Percentiles rank a stretch among this genome's conserved stretches.
Conservation (phyloP, 2,888 invertebrate species). For the Pristionchus fissidentatus region DNA sequence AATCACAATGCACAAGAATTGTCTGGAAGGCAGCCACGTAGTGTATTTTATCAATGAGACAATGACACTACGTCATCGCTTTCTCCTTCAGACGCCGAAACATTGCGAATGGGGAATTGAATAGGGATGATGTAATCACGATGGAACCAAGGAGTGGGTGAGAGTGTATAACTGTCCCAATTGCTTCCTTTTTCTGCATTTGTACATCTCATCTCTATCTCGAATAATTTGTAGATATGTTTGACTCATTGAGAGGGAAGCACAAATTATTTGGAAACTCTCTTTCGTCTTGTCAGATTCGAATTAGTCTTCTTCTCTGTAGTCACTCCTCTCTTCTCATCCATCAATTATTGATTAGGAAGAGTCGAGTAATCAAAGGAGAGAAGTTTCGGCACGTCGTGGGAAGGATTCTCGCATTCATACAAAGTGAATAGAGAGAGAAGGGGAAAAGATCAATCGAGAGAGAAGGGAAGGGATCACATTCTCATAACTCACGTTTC, state of each 20-base stretch:
- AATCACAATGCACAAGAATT: too few relatives aligned
- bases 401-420: neutral
- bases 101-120: too few relatives aligned
- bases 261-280: neutral
- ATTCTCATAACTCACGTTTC: too few relatives aligned
- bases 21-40: too few relatives aligned
- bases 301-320: slow-evolving; percentile 49
- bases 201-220: too few relatives aligned
- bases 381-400: neutral
- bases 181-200: too few relatives aligned
- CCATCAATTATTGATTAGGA: slow-evolving; percentile 14
- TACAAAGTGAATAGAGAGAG: neutral
- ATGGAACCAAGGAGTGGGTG: too few relatives aligned
- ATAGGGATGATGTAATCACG: too few relatives aligned
- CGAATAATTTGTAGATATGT: slow-evolving; percentile 12
- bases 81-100: too few relatives aligned
- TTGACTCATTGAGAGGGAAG: neutral
- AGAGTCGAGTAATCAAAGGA: slow-evolving; percentile 29
- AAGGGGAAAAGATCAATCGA: neutral
- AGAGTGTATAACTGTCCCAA: neutral
- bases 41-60: too few relatives aligned
- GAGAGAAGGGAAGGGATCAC: neutral
- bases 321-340: slow-evolving; percentile 81
- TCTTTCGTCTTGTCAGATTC: neutral
- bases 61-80: too few relatives aligned